A percentile compares a stretch with the other conserved stretches of the same genome.
These are phyloP conservation scores for Acropternis orthonyx DNA, from an alignment of 2,797 vertebrate species.

Conservation along the genomic window DNA sequence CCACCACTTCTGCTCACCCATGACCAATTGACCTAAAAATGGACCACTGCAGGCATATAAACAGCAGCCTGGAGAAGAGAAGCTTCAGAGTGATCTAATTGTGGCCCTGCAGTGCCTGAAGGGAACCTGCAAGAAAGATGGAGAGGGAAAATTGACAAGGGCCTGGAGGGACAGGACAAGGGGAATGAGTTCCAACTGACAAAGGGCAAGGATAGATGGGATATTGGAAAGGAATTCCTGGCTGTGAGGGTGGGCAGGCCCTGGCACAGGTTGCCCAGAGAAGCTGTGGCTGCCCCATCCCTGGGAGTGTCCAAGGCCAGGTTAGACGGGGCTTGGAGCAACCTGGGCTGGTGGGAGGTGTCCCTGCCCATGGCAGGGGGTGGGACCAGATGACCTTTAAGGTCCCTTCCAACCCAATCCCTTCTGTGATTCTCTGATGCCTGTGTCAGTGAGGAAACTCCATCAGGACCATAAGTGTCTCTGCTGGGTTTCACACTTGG, in stretches of 20 bases:
- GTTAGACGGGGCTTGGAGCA: neutral
- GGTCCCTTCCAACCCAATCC: accelerated
- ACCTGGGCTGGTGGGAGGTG: neutral
- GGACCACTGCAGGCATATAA: neutral
- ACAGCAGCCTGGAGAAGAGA: neutral
- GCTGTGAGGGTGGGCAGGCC: neutral
- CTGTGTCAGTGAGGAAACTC: neutral
- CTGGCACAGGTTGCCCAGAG: neutral
- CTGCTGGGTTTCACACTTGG: neutral
- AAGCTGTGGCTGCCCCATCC: neutral
- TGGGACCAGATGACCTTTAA: accelerated
- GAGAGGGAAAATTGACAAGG: neutral
- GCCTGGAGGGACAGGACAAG: neutral
- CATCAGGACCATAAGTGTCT: neutral
- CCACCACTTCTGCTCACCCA: neutral
- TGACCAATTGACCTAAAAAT: neutral
- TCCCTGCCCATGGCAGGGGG: neutral
- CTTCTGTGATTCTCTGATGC: neutral
- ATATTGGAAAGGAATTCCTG: neutral
- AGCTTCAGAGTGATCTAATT: accelerated
- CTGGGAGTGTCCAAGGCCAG: neutral
- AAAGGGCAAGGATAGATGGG: accelerated
- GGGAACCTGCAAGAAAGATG: neutral
- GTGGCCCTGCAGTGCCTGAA: neutral
- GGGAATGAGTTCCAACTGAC: neutral